These are phyloP conservation scores for Pteropus alecto DNA, from an alignment of 2,113 vertebrate genomes.

Conservation along the genomic window DNA sequence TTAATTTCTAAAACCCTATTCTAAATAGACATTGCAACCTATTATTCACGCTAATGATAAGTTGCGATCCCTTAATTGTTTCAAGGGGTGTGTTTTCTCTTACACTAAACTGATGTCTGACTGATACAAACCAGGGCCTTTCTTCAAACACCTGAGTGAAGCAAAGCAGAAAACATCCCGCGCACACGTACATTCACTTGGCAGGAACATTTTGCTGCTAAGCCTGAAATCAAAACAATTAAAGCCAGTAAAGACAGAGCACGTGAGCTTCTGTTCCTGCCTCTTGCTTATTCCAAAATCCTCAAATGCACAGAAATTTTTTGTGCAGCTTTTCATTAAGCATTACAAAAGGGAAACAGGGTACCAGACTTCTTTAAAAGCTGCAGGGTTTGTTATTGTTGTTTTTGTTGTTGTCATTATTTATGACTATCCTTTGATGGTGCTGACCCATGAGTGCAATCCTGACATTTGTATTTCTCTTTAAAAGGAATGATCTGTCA, in stretches of 20 bases:
- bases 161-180: conserved; percentile 72
- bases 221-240: conserved; percentile 70
- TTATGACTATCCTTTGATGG: neutral
- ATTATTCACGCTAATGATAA: conserved; percentile 75
- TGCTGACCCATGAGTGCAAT: neutral
- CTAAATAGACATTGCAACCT: conserved; percentile 72
- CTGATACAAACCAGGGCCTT: conserved; percentile 73
- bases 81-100: conserved; percentile 71
- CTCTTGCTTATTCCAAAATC: conserved; percentile 40
- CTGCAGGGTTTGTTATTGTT: neutral
- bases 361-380: neutral
- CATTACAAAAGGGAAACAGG: conserved; percentile 49
- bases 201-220: conserved; percentile 58
- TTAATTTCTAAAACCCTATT: conserved; percentile 71
- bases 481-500: conserved; percentile 28
- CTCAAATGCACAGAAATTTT: conserved; percentile 1
- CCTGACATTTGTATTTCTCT: conserved; percentile 6
- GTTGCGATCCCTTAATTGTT: conserved; percentile 70
- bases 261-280: conserved; percentile 30
- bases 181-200: conserved; percentile 15
- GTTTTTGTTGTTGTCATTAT: neutral
- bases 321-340: conserved; percentile 46
- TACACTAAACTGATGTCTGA: conserved; percentile 68
- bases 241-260: conserved; percentile 55
- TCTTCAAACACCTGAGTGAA: conserved; percentile 74